phyloP scores from a whole-genome alignment of 2,113 vertebrate species.

The Pelusios castaneus region DNA sequence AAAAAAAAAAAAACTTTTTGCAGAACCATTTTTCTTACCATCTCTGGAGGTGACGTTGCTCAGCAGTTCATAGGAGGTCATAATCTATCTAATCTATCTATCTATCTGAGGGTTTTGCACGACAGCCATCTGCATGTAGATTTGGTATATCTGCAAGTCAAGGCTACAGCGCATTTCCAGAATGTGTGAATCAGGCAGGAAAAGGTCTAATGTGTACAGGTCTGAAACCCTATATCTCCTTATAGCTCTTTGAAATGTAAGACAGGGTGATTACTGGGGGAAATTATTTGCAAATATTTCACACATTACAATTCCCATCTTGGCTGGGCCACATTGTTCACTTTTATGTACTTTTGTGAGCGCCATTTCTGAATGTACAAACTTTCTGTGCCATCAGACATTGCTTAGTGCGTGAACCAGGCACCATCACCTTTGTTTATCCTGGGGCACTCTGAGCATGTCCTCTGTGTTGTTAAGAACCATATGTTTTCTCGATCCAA shows the following conservation, averaged over 20 bases:
- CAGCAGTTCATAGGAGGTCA: neutral
- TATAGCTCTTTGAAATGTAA: neutral
- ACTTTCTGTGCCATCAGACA: neutral
- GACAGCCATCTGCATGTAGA: neutral
- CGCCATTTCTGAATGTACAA: neutral
- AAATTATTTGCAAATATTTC: neutral
- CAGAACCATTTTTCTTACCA: neutral
- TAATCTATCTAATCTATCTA: neutral
- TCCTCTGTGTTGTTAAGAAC: neutral
- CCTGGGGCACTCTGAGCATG: neutral
- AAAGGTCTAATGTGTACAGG: accelerated
- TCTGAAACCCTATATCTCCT: accelerated
- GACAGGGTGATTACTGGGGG: accelerated
- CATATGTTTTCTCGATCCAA: neutral
- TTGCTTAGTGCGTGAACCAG: neutral
- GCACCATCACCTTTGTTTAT: neutral
- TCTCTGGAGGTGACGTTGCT: neutral
- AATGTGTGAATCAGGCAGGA: accelerated
- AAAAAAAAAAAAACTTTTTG: neutral
- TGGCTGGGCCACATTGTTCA: accelerated
- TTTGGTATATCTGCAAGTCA: accelerated
- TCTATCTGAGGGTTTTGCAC: neutral
- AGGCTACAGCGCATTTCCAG: accelerated
- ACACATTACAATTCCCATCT: accelerated
- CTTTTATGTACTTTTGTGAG: accelerated